Conservation (phyloP, 2,888 invertebrate genomes). For the Corbicula japonica region DNA sequence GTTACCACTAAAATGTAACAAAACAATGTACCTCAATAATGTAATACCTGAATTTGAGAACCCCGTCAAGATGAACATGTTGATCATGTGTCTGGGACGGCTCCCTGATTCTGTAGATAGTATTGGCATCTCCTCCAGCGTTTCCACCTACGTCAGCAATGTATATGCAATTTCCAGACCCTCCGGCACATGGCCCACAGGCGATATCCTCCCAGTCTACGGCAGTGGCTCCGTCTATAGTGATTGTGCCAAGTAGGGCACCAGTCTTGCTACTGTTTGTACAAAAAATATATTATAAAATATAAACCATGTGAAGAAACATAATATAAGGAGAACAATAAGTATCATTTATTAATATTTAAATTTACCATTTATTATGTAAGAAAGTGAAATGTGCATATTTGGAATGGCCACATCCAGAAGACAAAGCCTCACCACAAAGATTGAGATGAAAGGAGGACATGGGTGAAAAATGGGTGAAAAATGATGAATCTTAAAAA, state of each 20-base stretch:
- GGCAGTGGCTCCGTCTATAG: slow-evolving; percentile 58
- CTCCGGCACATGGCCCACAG: slow-evolving; percentile 62
- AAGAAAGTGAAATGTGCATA: too few relatives aligned
- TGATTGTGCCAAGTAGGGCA: slow-evolving; percentile 42
- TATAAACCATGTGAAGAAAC: not conserved
- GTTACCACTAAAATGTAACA: too few relatives aligned
- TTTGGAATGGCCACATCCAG: too few relatives aligned
- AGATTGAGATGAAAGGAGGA: too few relatives aligned
- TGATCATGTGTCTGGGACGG: slow-evolving; percentile 37
- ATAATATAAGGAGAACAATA: too few relatives aligned
- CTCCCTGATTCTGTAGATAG: slow-evolving; percentile 65
- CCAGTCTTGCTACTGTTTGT: slow-evolving; percentile 48
- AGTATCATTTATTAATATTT: too few relatives aligned
- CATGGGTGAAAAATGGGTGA: too few relatives aligned
- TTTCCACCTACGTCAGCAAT: slow-evolving; percentile 69
- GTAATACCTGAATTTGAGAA: slow-evolving; percentile 23
- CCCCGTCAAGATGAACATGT: slow-evolving; percentile 8
- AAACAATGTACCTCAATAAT: too few relatives aligned
- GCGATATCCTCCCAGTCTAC: slow-evolving; percentile 73
- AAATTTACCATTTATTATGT: too few relatives aligned
- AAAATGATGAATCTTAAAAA: too few relatives aligned
- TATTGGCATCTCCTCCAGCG: slow-evolving; percentile 62
- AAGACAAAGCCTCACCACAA: too few relatives aligned
- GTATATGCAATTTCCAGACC: slow-evolving; percentile 64
- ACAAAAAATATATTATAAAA: not conserved